Base-by-base conservation (phyloP, 2,888 invertebrate species). In the Heliconius aoede region DNA sequence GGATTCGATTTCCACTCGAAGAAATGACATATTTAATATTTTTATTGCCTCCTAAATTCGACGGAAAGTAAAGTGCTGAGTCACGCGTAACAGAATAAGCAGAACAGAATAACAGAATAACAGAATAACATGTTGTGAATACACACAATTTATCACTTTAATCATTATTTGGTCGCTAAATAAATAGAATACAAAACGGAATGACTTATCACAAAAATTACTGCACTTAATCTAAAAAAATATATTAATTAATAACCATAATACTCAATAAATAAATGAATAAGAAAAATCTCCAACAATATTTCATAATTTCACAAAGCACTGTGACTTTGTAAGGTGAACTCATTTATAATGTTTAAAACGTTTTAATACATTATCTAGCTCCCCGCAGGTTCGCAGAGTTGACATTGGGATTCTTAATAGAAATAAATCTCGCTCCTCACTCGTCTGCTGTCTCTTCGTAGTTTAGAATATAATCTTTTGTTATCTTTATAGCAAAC, bases 361-460 rank as follows among this genome's bases (percentile, higher is more conserved):
- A 71, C 71, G 58, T 71, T 71, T 58, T 60, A 69, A 69, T 69
- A 69, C 68, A 69, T 69, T 69, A 69, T 69, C 68, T 69, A 32
- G 55, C 26, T 60, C 55, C 71, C 55, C 71, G 58, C 71, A 71
- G 71, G 32, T 71, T 32, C 55, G 32, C 71, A 36, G 58, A 58
- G 71, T 71, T 71, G 71, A 71, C 71, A 71, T 71, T 71, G 30
- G 30, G 51, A 71, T 30, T 71, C 71, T 71, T 71, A 71, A 36
- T 60, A 71, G 71, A 71, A 71, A 71, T 32, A 71, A 60, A 71
- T 71, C 71, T 28, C 46, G 46, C 46, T 60, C 71, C 71, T 32
- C 32, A 32, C 51, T 71, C 24, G 21, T 51, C 26, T 30, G n/a
- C 30, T 60, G 24, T 58, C 58, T 58, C 15, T n/a, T 15, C 71